Percentiles rank a stretch among this genome's conserved stretches.
Evolutionary conservation across 2,888 invertebrate species (phyloP).

Genomic region (Geotrupes spiniger): DNA sequence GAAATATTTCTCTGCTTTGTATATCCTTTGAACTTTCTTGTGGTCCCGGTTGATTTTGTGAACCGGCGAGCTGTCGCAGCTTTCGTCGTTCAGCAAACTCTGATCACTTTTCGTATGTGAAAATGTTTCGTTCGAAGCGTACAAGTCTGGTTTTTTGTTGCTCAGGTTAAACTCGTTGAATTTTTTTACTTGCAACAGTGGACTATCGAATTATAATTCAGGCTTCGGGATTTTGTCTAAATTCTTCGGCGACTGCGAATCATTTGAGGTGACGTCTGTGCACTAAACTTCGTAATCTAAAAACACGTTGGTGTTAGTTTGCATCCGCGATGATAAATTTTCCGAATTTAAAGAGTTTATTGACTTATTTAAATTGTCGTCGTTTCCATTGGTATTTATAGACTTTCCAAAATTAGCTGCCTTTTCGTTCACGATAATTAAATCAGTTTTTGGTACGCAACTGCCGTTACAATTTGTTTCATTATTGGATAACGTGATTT

Average conservation of each 20-base stretch:
- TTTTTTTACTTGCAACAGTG: slow-evolving; percentile 30
- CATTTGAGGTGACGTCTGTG: slow-evolving; percentile 48
- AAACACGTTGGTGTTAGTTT: slow-evolving; percentile 52
- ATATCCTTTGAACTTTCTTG: slow-evolving; percentile 52
- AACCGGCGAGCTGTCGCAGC: slow-evolving; percentile 56
- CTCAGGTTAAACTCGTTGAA: slow-evolving; percentile 33
- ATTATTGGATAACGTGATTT: slow-evolving; percentile 22
- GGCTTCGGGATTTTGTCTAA: slow-evolving; percentile 31
- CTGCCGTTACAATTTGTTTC: slow-evolving; percentile 24
- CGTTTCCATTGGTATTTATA: slow-evolving; percentile 14
- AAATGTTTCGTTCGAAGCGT: slow-evolving; percentile 45
- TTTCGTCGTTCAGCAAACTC: slow-evolving; percentile 46
- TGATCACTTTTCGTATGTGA: slow-evolving; percentile 49
- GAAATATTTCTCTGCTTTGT: slow-evolving; percentile 52
- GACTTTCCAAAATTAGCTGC: slow-evolving; percentile 24
- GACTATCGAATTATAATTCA: slow-evolving; percentile 22
- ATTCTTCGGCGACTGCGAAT: slow-evolving; percentile 49
- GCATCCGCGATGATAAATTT: slow-evolving; percentile 52
- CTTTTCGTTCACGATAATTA: no score
- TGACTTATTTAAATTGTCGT: slow-evolving; percentile 45
- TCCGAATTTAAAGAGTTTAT: slow-evolving; percentile 50
- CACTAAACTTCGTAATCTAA: slow-evolving; percentile 49
- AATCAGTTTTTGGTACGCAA: slow-evolving; percentile 8
- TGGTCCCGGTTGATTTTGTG: slow-evolving; percentile 51
- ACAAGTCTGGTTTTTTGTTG: slow-evolving; percentile 29